Base-by-base conservation (phyloP, 2,797 vertebrate genomes). In the Schizopygopsis malacanthus region DNA sequence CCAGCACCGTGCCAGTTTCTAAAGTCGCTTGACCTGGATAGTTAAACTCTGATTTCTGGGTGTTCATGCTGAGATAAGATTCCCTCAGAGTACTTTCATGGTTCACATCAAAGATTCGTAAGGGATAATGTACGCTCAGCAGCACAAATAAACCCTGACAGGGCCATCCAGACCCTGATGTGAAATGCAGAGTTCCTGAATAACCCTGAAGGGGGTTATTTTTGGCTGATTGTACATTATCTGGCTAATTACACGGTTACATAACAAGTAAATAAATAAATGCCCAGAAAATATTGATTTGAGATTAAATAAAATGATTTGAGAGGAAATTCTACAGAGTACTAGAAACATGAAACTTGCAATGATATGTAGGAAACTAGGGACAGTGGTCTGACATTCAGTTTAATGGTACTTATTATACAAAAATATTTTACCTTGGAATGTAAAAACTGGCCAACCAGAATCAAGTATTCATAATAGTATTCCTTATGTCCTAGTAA, bases 1-100 rank as follows among this genome's bases (percentile, higher is more conserved):
- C 77, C 6, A 15, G n/a, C 25, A 33, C 81, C 9, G 80, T 80
- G 54, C 78, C 56, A 77, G 79, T 71, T 76, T 76, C n/a, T 69
- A 15, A 37, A 47, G 65, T 33, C 0, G 22, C 25, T 71, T 41
- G 67, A 70, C 6, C 80, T 71, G 65, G 7, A 59, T 72, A 43
- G 56, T 33, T 77, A 37, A 71, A 56, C 41, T 71, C 25, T 3
- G 45, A 67, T 80, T 63, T 81, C 47, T 73, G n/a, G 9, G 50
- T 59, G 50, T 70, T 81, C 80, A 71, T 52, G 33, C 80, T 54
- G 63, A 54, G 45, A 81, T 52, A n/a, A 54, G 28, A 28, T 65
- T 80, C n/a, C 59, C 59, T 54, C 33, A 25, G 47, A 20, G 47
- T 71, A 37, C 13, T 75, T 75, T 75, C 33, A 65, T 5, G 1